Base-by-base conservation (phyloP, 2,113 vertebrate genomes). In the Athene noctua region DNA sequence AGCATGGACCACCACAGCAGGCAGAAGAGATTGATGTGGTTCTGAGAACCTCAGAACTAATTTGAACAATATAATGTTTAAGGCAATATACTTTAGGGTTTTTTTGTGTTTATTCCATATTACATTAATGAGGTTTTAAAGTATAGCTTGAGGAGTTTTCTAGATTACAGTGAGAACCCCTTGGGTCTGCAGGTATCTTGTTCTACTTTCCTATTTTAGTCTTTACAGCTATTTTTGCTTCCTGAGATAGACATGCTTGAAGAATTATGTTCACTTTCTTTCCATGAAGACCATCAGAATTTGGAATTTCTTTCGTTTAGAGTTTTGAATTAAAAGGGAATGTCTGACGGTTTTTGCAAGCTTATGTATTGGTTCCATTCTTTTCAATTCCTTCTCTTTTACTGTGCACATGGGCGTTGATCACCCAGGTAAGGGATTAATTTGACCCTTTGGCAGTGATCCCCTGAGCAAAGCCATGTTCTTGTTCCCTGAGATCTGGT, bases 1-100 rank as follows among this genome's bases (percentile, higher is more conserved):
- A 29, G 36, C 80, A 4, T 0, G n/a, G 54, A 2, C 47, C 25
- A 3, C n/a, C 1, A 8, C 27, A 5, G 26, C 38, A 7, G 2
- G 79, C 71, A n/a, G n/a, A 2, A n/a, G n/a, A 18, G 29, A 13
- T 9, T 15, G 18, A 26, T 11, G 68, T 72, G 62, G 21, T 11
- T 71, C 59, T 14, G 27, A 58, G 66, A 15, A 2, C 13, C 19
- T 32, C 71, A 44, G 47, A n/a, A 15, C 47, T 3, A 27, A 5
- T 63, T 57, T 14, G 2, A 47, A 30, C 20, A 17, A 16, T 5
- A 10, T n/a, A 11, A 13, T 44, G 46, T 42, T 40, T 10, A 46
- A 23, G 17, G 46, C 29, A 14, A 1, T 3, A 1, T 7, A 17
- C 40, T 65, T 25, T 2, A 20, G 47, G 52, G 19, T 7, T 13